A percentile compares a stretch with the other conserved stretches of the same genome.
Evolutionary conservation across 2,113 vertebrate genomes (phyloP).

Genomic region (Pitta sordida): DNA sequence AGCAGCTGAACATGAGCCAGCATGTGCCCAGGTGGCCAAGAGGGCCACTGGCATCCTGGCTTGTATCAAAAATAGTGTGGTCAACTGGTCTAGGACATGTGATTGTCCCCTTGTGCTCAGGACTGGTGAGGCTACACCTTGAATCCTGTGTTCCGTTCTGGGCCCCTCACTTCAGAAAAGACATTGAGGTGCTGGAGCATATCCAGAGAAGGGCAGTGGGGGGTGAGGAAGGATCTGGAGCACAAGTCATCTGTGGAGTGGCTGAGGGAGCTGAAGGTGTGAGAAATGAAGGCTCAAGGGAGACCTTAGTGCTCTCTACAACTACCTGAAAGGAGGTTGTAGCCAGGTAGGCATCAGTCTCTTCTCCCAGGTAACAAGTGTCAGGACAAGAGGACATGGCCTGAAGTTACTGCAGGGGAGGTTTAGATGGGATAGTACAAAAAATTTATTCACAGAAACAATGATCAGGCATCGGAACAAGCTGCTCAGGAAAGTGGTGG

Average conservation of each 20-base stretch:
- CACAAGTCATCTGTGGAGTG: neutral
- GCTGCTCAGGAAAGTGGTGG: neutral
- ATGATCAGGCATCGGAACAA: neutral
- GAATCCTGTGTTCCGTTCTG: neutral
- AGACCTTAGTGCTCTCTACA: neutral
- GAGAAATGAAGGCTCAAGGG: neutral
- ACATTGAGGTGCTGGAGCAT: neutral
- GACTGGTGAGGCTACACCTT: neutral
- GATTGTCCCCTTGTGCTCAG: neutral
- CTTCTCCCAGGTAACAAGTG: neutral
- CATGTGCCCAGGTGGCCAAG: neutral
- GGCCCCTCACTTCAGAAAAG: neutral
- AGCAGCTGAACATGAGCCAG: neutral
- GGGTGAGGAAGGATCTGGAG: neutral
- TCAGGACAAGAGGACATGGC: neutral
- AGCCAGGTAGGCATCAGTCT: neutral
- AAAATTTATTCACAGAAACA: neutral
- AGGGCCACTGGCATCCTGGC: neutral
- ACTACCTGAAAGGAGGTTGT: neutral
- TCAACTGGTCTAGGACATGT: neutral
- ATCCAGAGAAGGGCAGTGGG: neutral
- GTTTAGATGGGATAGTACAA: neutral
- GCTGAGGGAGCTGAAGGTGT: neutral
- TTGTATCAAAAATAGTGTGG: neutral
- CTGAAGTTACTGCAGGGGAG: neutral